Conservation (phyloP, 2,113 vertebrate genomes). For the Barbus barbus region DNA sequence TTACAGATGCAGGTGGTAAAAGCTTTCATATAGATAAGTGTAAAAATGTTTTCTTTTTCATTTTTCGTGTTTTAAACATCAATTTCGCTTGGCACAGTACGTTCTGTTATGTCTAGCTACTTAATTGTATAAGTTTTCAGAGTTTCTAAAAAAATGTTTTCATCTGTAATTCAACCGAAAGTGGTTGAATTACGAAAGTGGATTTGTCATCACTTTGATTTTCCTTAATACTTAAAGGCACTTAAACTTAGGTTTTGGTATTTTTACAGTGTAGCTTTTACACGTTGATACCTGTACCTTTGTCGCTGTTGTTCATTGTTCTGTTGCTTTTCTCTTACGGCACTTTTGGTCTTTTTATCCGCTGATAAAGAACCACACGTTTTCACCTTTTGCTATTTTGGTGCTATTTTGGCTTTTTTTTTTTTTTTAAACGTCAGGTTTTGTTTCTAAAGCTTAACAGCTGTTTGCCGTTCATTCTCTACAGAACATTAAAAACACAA, state of each 20-base stretch:
- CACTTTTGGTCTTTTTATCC: background rate
- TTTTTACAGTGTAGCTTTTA: background rate
- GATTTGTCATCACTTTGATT: background rate
- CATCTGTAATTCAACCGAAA: background rate
- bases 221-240: background rate
- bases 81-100: background rate
- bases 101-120: background rate
- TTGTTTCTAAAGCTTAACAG: background rate
- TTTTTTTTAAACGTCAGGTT: background rate
- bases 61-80: background rate
- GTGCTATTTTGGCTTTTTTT: background rate
- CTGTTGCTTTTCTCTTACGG: background rate
- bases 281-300: background rate
- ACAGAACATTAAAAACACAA: background rate
- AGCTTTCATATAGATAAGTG: background rate
- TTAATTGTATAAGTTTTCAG: background rate
- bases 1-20: slow-evolving; percentile 1
- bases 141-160: background rate
- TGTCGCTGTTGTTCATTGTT: slow-evolving; percentile 5
- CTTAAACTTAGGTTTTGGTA: background rate
- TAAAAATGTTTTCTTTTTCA: background rate
- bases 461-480: background rate
- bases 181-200: background rate
- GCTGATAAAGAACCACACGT: background rate
- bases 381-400: background rate